Conservation (phyloP, 2,888 invertebrate genomes). For the Hyposoter dolosus region DNA sequence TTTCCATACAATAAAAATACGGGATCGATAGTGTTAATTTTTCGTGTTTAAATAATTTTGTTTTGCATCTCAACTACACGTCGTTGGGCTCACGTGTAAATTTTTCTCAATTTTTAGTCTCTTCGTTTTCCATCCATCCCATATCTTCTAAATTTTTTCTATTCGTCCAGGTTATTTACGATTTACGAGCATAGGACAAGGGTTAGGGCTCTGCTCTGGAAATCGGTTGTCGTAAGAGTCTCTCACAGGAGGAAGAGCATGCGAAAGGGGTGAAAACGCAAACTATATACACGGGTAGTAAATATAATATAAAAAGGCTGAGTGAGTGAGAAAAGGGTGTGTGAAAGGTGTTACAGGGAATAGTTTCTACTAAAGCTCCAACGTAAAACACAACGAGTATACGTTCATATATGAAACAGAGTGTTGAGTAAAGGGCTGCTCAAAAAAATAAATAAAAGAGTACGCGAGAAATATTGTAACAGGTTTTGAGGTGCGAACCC, state of each 20-base stretch:
- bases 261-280: conserved; percentile 40
- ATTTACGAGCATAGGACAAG: conserved; percentile 33
- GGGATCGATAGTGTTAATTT: neutral
- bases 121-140: conserved; percentile 64
- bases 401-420: conserved; percentile 1
- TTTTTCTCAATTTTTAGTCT: conserved; percentile 10
- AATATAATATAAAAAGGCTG: conserved; percentile 47
- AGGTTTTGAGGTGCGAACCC: conserved; percentile 16
- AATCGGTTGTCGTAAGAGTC: conserved; percentile 35
- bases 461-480: conserved; percentile 36
- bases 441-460: conserved; percentile 19
- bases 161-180: conserved; percentile 42
- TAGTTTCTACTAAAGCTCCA: conserved; percentile 58
- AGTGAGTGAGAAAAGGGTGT: conserved; percentile 50
- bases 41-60: neutral
- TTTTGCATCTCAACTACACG: neutral
- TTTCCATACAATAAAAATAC: neutral
- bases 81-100: neutral
- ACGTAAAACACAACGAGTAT: conserved; percentile 57
- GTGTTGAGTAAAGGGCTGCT: conserved; percentile 39
- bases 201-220: conserved; percentile 7
- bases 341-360: conserved; percentile 65
- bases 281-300: conserved; percentile 22
- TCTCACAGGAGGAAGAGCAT: conserved; percentile 38
- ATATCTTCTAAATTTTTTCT: conserved; percentile 51